Percentiles rank a stretch among this genome's conserved stretches.
phyloP scores from a whole-genome alignment of 2,113 vertebrate genomes.

The Elachura formosa region DNA sequence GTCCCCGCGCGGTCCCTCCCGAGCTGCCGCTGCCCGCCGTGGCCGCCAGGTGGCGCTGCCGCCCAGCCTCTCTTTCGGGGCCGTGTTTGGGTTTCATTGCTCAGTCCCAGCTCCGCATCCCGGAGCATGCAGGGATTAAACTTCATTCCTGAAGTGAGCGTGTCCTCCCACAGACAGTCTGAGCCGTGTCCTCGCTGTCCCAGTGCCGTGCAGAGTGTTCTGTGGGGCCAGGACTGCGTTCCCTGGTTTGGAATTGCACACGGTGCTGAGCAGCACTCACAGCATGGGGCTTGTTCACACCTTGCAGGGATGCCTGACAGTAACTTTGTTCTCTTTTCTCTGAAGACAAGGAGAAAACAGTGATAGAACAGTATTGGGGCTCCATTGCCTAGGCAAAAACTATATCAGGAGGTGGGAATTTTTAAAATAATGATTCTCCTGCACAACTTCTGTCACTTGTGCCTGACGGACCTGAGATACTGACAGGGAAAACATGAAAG shows the following conservation, averaged over 20 bases:
- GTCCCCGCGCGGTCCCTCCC: neutral
- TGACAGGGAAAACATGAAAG: neutral
- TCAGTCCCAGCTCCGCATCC: fast-evolving
- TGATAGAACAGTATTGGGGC: fast-evolving
- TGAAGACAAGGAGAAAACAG: neutral
- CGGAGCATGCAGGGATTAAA: fast-evolving
- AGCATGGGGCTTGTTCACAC: neutral
- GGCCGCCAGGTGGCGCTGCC: neutral
- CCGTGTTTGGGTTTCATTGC: too few relatives aligned
- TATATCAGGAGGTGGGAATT: neutral
- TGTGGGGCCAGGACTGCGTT: too few relatives aligned
- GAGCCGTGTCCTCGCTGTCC: fast-evolving
- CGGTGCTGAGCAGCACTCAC: neutral
- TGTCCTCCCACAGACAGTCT: too few relatives aligned
- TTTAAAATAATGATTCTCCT: neutral
- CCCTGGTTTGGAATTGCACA: too few relatives aligned
- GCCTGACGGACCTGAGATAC: neutral
- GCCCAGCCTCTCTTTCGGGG: neutral
- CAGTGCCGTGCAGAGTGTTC: neutral
- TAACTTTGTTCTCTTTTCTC: neutral
- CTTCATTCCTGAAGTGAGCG: fast-evolving
- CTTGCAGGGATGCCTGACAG: neutral
- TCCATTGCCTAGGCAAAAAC: neutral
- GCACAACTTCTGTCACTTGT: neutral
- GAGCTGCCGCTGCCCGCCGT: fast-evolving